Evolutionary conservation across 2,888 invertebrate genomes (phyloP).

Genomic region (Yponomeuta evonymella): DNA sequence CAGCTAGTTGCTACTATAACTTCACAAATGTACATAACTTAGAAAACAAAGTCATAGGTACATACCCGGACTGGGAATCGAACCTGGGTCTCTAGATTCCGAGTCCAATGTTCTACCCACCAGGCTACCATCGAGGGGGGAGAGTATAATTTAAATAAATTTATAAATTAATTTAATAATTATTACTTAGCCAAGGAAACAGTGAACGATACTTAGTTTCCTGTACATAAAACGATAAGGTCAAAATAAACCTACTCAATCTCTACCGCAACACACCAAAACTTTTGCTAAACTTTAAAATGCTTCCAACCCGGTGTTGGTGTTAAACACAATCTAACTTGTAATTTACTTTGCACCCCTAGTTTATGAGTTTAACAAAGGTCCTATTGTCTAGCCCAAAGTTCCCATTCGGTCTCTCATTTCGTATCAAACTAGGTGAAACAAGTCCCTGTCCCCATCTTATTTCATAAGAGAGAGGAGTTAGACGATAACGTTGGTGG

Average conservation of each 20-base stretch:
- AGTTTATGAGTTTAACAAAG: slow-evolving; percentile 3
- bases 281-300: not conserved
- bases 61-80: too few species aligned
- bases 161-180: too few species aligned
- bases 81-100: too few species aligned
- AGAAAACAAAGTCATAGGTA: too few species aligned
- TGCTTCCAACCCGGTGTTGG: not conserved
- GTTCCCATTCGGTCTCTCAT: not conserved
- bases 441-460: not conserved
- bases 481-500: not conserved
- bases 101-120: too few species aligned
- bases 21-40: too few species aligned
- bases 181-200: too few species aligned
- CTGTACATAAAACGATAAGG: not conserved
- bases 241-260: too few species aligned
- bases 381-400: not conserved
- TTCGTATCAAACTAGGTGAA: not conserved
- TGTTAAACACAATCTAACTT: not conserved
- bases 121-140: too few species aligned
- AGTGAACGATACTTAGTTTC: not conserved
- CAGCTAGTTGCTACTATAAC: too few species aligned
- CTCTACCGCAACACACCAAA: not conserved
- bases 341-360: not conserved
- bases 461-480: not conserved
- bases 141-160: too few species aligned